Percentiles rank a stretch among this genome's conserved stretches.
phyloP scores from a whole-genome alignment of 2,113 vertebrate genomes.

The Myocastor coypus region DNA sequence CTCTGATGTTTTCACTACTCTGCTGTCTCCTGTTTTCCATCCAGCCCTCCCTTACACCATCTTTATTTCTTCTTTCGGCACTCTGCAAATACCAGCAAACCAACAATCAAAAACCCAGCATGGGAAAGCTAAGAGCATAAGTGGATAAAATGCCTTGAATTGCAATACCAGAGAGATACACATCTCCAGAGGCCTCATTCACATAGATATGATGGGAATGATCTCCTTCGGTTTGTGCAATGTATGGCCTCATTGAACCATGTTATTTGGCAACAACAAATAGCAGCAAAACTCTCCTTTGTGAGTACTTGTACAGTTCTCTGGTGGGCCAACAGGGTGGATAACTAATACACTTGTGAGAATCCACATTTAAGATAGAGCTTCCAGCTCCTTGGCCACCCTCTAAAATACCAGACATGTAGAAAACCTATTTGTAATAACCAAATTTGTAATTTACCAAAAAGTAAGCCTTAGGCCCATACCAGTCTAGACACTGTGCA shows the following conservation, averaged over 20 bases:
- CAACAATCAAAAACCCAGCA: background rate
- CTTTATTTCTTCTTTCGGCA: background rate
- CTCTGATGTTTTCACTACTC: background rate
- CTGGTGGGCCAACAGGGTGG: background rate
- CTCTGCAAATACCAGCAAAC: background rate
- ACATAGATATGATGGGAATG: background rate
- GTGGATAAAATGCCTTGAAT: background rate
- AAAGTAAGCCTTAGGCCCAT: slow-evolving; percentile 55
- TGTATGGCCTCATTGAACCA: background rate
- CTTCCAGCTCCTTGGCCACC: background rate
- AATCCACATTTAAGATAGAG: background rate
- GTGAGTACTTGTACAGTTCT: background rate
- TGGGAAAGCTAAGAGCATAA: background rate
- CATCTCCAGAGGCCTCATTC: background rate
- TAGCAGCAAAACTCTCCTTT: background rate
- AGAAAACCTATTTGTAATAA: slow-evolving; percentile 30
- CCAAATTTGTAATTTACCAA: background rate
- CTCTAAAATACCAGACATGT: background rate
- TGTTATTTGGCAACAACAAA: background rate
- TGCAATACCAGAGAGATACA: background rate
- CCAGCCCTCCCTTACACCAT: background rate
- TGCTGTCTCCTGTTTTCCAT: background rate
- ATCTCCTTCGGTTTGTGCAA: background rate
- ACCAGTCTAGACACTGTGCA: slow-evolving; percentile 53
- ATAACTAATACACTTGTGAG: background rate